Evolutionary conservation across 2,797 vertebrate species (phyloP), one percentile per base, ranked within the genome.

Genomic region (Chelmon rostratus): DNA sequence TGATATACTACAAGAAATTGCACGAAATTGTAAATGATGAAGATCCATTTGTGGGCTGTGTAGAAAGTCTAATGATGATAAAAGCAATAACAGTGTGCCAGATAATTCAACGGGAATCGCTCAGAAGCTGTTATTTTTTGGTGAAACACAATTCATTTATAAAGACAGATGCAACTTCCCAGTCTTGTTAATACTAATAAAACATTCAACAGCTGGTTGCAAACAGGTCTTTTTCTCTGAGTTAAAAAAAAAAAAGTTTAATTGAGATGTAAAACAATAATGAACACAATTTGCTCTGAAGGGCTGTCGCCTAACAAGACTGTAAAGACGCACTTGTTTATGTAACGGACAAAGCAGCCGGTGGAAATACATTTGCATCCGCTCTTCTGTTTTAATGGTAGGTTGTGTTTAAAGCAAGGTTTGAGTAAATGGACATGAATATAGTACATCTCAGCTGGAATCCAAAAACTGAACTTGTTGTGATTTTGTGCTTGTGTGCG

Each of bases 1-100:
- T 68, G 76, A 81, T 66, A 68, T 52, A 76, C 54, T 38, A 50
- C 40, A 76, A 44, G 33, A 77, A 76, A 64, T 44, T 50, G 50
- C 59, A 69, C 66, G 67, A 88, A 78, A 76, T 68, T 58, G 46
- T 50, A 78, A 80, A 82, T 73, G 40, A 79, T 75, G 16, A 76
- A 78, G 79, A 84, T 67, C 61, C 67, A 84, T 81, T 72, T 86
- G 47, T 56, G 66, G 82, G 49, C 44, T n/a, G 16, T 11, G 64
- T 7, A 42, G 31, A 76, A 62, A 73, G 65, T 33, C 37, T 46
- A 63, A 49, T 74, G 59, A 80, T 59, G 56, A 84, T 68, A 68
- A 76, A 83, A 76, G 42, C 72, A 84, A 81, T 76, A 74, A 77
- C 19, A 38, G 46, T 3, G 25, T 23, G 67, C 50, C 56, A 79